Conservation (phyloP, 2,113 vertebrate genomes). For the Fulica atra region DNA sequence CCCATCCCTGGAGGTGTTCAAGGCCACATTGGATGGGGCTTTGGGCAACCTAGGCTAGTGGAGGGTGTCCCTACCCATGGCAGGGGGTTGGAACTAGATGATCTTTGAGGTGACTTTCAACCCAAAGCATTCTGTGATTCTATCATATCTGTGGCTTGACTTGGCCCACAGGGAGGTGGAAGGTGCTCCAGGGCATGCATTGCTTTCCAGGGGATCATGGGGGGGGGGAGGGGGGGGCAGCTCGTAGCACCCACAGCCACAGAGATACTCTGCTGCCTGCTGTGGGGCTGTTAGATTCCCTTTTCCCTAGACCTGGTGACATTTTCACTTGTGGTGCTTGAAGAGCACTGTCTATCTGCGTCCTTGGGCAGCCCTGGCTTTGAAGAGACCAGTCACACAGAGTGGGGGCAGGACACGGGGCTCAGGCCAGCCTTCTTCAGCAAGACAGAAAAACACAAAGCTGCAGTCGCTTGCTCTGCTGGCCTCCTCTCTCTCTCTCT, state of each 20-base stretch:
- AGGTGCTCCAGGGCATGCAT: not conserved
- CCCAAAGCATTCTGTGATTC: too few relatives aligned
- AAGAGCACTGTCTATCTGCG: not conserved
- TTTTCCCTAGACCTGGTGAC: fast-evolving
- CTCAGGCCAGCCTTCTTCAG: not conserved
- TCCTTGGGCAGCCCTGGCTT: not conserved
- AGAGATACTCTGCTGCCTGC: not conserved
- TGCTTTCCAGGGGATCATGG: fast-evolving
- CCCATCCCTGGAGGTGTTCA: too few relatives aligned
- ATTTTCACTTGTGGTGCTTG: not conserved
- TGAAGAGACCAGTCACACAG: fast-evolving
- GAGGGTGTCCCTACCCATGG: too few relatives aligned
- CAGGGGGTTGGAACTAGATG: too few relatives aligned
- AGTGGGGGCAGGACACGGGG: too few relatives aligned
- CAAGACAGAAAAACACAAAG: not conserved
- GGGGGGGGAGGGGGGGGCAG: fast-evolving
- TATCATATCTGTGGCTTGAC: too few relatives aligned
- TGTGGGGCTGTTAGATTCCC: not conserved
- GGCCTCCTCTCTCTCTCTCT: not conserved
- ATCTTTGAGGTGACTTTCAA: too few relatives aligned
- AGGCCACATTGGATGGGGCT: too few relatives aligned
- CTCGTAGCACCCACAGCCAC: not conserved
- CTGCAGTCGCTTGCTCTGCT: not conserved
- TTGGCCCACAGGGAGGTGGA: too few relatives aligned
- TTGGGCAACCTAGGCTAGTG: too few relatives aligned